Base-by-base conservation (phyloP, 2,888 invertebrate genomes). In the Andrena trimmerana region DNA sequence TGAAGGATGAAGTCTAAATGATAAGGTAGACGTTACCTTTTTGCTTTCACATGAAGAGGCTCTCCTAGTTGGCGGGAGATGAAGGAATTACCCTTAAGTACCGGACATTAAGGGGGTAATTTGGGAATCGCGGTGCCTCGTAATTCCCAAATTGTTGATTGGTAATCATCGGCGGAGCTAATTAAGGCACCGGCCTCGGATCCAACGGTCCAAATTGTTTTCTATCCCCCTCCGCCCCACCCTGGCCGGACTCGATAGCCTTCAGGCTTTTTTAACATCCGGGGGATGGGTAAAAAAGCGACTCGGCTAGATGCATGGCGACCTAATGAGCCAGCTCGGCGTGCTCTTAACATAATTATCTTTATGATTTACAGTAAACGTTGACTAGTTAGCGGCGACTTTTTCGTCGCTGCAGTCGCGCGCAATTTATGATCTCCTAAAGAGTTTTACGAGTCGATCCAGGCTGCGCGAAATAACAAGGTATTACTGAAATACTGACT, bases 121-220 rank as follows among this genome's bases (percentile, higher is more conserved):
- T 85, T 68, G 33, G 50, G 79, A 83, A 82, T 86, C 62, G 72
- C 62, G 54, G 78, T 62, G 76, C 60, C 59, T 65, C 66, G 76
- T 83, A 82, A 88, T 86, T 80, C 74, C 77, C 33, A 65, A 78
- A 88, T 87, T 70, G 72, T 75, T 78, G 87, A 87, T 85, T 85
- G 81, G 83, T 87, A 88, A 88, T 88, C 81, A 84, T 36, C 33
- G 48, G 42, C 71, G 84, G 79, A 81, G 82, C 88, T 89, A 88
- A 89, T 89, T 89, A 89, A 89, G 85, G 83, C 81, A 77, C 65
- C 67, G 66, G 73, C 65, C 81, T 74, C 66, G 69, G 74, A 81
- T 80, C 74, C 82, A n/a, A 27, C 66, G 24, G 83, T 68, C 83
- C 69, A 86, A 87, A 88, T 88, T 88, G 87, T 87, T 88, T 88